These are phyloP conservation scores for Micrastur ruficollis DNA, from an alignment of 2,797 vertebrate species.

Conservation along the genomic window DNA sequence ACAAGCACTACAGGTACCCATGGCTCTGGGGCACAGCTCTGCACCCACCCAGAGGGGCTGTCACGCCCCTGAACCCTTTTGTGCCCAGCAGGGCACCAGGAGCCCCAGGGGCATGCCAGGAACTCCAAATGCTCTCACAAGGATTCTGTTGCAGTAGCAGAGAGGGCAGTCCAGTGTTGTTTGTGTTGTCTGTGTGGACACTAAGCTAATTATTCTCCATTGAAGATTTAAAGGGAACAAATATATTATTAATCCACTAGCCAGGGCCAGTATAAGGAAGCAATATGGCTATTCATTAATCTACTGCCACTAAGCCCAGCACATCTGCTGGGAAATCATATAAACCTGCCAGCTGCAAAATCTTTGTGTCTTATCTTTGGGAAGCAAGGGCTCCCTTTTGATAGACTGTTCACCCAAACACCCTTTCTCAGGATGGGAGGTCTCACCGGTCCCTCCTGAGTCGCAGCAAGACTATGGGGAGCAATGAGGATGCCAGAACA, in stretches of 20 bases:
- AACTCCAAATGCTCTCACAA: neutral
- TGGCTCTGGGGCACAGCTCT: neutral
- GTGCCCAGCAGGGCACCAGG: neutral
- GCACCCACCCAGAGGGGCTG: neutral
- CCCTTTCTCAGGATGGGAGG: neutral
- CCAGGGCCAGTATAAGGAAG: conserved; percentile 56
- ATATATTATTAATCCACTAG: conserved; percentile 55
- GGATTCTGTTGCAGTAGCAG: neutral
- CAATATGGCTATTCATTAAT: conserved; percentile 45
- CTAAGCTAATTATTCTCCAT: conserved; percentile 24
- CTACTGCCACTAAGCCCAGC: conserved; percentile 36
- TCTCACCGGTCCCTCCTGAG: neutral
- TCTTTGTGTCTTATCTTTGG: conserved; percentile 15
- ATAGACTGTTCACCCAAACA: neutral
- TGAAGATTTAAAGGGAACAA: conserved; percentile 52
- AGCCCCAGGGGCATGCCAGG: neutral
- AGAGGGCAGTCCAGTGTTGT: neutral
- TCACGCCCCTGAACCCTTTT: neutral
- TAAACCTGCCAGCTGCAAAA: neutral
- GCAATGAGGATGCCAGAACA: neutral
- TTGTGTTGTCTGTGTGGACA: neutral
- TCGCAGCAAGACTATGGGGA: neutral
- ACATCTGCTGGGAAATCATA: conserved; percentile 21
- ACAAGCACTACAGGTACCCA: conserved; percentile 8
- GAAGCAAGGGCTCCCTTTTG: neutral